Evolutionary conservation across 1,140 invertebrate genomes (phyloP).

Genomic region (Linepithema humile): DNA sequence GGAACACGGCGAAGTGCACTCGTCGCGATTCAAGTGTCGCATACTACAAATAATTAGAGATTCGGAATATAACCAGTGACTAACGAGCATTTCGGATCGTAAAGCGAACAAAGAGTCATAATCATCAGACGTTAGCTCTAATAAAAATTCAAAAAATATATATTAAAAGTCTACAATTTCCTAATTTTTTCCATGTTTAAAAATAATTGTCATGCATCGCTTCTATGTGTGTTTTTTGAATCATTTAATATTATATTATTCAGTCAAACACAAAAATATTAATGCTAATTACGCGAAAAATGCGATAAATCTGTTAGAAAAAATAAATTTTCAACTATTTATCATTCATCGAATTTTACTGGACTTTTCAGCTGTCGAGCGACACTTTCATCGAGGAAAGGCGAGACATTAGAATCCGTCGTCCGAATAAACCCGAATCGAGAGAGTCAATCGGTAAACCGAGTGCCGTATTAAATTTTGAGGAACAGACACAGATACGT

Average conservation of each 20-base stretch:
- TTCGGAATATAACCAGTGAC: too few species aligned
- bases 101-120: background rate
- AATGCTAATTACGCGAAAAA: background rate
- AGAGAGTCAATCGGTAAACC: background rate
- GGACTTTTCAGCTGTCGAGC: background rate
- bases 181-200: background rate
- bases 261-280: background rate
- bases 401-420: background rate
- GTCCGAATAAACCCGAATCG: background rate
- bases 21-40: constrained; percentile 25
- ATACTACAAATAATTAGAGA: background rate
- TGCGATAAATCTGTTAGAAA: background rate
- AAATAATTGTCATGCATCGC: background rate
- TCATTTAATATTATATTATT: background rate
- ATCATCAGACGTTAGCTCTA: background rate
- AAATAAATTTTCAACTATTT: too few species aligned
- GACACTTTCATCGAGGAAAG: constrained; percentile 18
- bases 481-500: constrained; percentile 1
- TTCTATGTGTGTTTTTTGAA: background rate
- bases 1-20: constrained; percentile 11
- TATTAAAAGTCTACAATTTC: background rate
- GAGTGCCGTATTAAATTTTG: constrained; percentile 10
- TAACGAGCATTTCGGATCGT: background rate
- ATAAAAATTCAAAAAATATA: background rate
- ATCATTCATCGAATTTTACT: background rate